A percentile compares a stretch with the other conserved stretches of the same genome.
These are phyloP conservation scores for Sebastes nivosus DNA, from an alignment of 2,797 vertebrate genomes.

Conservation along the genomic window DNA sequence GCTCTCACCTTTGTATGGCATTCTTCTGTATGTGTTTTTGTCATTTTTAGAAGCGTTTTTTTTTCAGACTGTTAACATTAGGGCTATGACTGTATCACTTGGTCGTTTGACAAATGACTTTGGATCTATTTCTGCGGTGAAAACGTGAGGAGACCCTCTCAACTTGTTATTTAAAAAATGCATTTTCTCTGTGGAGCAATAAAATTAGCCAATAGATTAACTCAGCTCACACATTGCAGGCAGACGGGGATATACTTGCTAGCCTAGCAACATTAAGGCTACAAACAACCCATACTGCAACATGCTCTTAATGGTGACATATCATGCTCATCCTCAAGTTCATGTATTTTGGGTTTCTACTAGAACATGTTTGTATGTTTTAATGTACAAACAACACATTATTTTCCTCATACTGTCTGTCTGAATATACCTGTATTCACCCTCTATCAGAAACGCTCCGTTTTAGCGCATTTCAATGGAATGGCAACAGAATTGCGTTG, in stretches of 20 bases:
- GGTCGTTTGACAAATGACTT: background rate
- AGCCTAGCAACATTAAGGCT: background rate
- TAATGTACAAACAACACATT: too few species aligned
- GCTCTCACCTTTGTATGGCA: background rate
- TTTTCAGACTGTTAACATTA: background rate
- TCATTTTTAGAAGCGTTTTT: background rate
- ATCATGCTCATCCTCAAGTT: too few species aligned
- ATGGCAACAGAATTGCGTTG: too few species aligned
- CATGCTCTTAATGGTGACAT: background rate
- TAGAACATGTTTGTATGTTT: too few species aligned
- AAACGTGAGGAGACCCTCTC: background rate
- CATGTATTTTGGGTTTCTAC: too few species aligned
- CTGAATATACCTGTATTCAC: too few species aligned
- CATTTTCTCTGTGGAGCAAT: background rate
- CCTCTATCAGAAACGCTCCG: too few species aligned
- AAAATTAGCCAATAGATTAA: background rate
- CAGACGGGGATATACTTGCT: background rate
- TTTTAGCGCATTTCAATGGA: too few species aligned
- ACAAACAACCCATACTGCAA: background rate
- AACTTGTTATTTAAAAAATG: background rate
- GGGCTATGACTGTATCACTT: background rate
- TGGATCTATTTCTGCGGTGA: background rate
- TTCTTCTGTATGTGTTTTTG: background rate
- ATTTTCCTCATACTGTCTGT: too few species aligned
- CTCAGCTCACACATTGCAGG: background rate